These are phyloP conservation scores for Plotosus lineatus DNA, from an alignment of 2,113 vertebrate species.

Conservation along the genomic window DNA sequence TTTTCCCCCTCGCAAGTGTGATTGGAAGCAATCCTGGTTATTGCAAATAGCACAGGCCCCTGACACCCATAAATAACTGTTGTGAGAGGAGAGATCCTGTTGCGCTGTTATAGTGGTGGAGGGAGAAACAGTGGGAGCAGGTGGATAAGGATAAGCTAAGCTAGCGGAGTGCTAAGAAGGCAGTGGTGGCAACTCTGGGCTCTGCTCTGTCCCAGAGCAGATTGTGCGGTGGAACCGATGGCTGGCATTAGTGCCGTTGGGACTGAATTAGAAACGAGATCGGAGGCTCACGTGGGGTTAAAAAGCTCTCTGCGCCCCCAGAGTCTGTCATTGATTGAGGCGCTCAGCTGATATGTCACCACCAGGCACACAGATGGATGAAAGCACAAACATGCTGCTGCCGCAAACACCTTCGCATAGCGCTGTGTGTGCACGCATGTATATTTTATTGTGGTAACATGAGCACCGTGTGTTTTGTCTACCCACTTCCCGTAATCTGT, in stretches of 20 bases:
- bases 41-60: conserved; percentile 5
- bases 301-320: conserved; percentile 59
- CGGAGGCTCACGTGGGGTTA: conserved; percentile 68
- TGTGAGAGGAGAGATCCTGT: conserved; percentile 43
- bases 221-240: conserved; percentile 69
- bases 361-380: conserved; percentile 71
- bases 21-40: conserved; percentile 35
- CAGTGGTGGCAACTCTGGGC: conserved; percentile 34
- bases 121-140: conserved; percentile 9
- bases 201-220: conserved; percentile 62
- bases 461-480: conserved; percentile 48
- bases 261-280: conserved; percentile 73
- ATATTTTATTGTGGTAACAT: conserved; percentile 37
- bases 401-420: conserved; percentile 55
- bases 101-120: conserved; percentile 13
- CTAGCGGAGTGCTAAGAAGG: conserved; percentile 21
- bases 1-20: neutral
- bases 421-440: conserved; percentile 27
- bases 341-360: conserved; percentile 70
- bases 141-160: conserved; percentile 17
- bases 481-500: conserved; percentile 54
- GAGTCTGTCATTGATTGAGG: conserved; percentile 66
- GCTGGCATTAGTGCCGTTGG: conserved; percentile 68
- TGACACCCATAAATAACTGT: conserved; percentile 30
- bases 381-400: conserved; percentile 64